Conservation (phyloP, 2,113 vertebrate species). For the Thamnaconus septentrionalis region DNA sequence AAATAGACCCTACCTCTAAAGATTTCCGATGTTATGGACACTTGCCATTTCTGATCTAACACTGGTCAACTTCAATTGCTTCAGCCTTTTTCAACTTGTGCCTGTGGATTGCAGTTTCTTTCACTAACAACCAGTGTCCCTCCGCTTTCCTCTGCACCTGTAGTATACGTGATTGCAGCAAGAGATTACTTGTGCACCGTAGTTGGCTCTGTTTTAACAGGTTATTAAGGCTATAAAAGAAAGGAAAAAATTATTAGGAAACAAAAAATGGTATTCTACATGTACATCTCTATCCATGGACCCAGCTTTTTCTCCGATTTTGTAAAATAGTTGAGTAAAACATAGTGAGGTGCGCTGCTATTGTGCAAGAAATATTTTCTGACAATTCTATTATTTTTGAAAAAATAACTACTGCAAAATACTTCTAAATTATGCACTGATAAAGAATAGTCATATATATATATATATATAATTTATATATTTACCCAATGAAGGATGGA, state of each 20-base stretch:
- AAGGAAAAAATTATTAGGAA: conserved; percentile 10
- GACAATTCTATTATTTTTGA: conserved; percentile 39
- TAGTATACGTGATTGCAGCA: conserved; percentile 27
- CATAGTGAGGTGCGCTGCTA: conserved; percentile 30
- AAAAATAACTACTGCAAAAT: conserved; percentile 6
- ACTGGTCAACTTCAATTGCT: neutral
- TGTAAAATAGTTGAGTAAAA: conserved; percentile 22
- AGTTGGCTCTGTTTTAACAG: conserved; percentile 8
- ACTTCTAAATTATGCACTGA: conserved; percentile 34
- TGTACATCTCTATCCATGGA: conserved; percentile 13
- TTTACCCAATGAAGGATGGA: neutral
- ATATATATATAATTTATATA: too few relatives aligned
- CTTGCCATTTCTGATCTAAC: neutral
- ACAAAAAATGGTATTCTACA: neutral
- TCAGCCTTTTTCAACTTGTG: neutral
- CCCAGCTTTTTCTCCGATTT: conserved; percentile 7
- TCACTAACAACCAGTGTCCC: conserved; percentile 21
- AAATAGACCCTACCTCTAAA: conserved; percentile 5
- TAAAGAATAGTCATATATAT: neutral
- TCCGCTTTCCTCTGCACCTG: conserved; percentile 34
- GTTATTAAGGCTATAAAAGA: neutral
- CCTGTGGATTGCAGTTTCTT: conserved; percentile 22
- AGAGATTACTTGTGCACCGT: conserved; percentile 30
- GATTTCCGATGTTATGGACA: neutral
- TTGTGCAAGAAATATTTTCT: conserved; percentile 36